phyloP scores from a whole-genome alignment of 1,140 invertebrate genomes.

The Pogonognathellus flavescens region DNA sequence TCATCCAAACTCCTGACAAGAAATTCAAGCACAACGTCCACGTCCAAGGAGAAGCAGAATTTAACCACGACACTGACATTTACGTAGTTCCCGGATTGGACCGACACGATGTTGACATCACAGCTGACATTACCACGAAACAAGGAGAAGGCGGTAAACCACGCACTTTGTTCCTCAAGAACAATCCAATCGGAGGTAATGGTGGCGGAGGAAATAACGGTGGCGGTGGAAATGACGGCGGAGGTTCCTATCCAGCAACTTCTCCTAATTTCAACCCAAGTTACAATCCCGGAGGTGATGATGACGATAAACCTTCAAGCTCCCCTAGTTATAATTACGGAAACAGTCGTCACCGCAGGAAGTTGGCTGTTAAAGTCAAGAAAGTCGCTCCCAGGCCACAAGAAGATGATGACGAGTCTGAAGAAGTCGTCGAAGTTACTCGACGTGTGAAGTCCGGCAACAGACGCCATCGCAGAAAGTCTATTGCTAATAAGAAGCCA shows the following conservation, averaged over 20 bases:
- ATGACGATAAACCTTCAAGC: too few species aligned
- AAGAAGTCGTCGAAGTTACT: too few species aligned
- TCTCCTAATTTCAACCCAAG: too few species aligned
- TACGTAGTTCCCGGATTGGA: not conserved
- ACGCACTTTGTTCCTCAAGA: slow-evolving; percentile 7
- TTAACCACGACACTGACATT: not conserved
- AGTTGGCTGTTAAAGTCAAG: not conserved
- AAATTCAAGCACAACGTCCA: not conserved
- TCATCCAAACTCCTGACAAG: not conserved
- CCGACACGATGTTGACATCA: not conserved
- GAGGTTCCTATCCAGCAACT: too few species aligned
- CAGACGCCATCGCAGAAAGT: too few species aligned
- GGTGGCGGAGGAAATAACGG: too few species aligned
- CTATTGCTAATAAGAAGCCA: too few species aligned
- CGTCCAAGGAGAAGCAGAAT: not conserved
- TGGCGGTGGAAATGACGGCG: too few species aligned
- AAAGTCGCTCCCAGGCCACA: not conserved
- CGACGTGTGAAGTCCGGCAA: too few species aligned
- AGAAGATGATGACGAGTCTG: not conserved
- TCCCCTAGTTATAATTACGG: too few species aligned
- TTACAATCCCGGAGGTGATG: too few species aligned
- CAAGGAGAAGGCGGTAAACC: not conserved
- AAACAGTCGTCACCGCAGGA: not conserved
- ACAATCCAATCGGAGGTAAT: not conserved
- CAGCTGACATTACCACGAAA: not conserved